Evolutionary conservation across 2,888 invertebrate species (phyloP).

Genomic region (Mellilla xanthometata): DNA sequence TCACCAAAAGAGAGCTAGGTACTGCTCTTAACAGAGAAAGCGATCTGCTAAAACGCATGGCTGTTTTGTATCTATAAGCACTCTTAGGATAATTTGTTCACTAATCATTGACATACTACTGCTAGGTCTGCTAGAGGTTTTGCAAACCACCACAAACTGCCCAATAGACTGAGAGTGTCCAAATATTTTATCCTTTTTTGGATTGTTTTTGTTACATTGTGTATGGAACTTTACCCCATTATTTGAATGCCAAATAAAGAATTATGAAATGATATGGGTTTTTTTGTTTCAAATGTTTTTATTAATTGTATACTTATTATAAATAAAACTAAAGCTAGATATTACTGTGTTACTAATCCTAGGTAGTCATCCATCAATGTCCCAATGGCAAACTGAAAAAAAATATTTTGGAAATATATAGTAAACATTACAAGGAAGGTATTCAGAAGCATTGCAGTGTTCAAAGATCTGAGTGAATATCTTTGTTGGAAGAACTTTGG

Average conservation of each 20-base stretch:
- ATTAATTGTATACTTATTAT: constrained; percentile 28
- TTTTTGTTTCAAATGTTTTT: constrained; percentile 43
- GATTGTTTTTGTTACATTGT: constrained; percentile 75
- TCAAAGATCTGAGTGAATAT: too few relatives aligned
- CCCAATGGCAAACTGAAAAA: constrained; percentile 97
- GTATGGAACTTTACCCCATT: constrained; percentile 71
- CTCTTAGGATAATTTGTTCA: constrained; percentile 40
- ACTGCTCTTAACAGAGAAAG: too few relatives aligned
- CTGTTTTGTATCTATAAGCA: too few relatives aligned
- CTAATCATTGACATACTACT: constrained; percentile 29
- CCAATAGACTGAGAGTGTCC: constrained; percentile 79
- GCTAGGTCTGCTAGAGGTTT: constrained; percentile 32
- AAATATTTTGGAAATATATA: constrained; percentile 33
- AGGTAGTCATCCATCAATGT: constrained; percentile 99
- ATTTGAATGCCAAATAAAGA: constrained; percentile 82
- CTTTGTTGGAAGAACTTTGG: too few relatives aligned
- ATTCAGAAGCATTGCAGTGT: too few relatives aligned
- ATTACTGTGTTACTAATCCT: constrained; percentile 86
- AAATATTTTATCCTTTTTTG: constrained; percentile 72
- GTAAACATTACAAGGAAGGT: too few relatives aligned
- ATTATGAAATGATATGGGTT: constrained; percentile 42
- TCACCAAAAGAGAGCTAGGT: too few relatives aligned
- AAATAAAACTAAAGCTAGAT: constrained; percentile 11
- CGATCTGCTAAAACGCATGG: too few relatives aligned
- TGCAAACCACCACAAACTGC: constrained; percentile 57